A percentile compares a stretch with the other conserved stretches of the same genome.
These are phyloP conservation scores for Acipenser ruthenus DNA, from an alignment of 2,797 vertebrate species.

Conservation along the genomic window DNA sequence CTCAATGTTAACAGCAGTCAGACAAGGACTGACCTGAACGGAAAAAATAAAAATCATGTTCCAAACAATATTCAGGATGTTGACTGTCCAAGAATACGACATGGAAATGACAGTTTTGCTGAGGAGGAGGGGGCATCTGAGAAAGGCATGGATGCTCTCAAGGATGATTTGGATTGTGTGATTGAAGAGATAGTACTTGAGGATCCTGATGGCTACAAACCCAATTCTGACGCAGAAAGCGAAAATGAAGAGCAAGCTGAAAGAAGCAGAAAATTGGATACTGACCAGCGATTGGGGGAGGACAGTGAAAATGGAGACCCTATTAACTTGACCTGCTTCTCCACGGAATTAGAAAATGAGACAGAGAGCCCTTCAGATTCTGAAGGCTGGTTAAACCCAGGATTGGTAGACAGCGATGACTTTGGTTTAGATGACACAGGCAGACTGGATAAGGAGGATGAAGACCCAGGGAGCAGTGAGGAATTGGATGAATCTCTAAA, in stretches of 20 bases:
- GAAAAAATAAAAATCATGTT: not conserved
- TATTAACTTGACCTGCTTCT: constrained; percentile 18
- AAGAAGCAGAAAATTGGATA: constrained; percentile 19
- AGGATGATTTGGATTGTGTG: constrained; percentile 64
- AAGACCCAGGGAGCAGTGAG: constrained; percentile 28
- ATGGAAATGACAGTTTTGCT: constrained; percentile 32
- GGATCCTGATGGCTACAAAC: constrained; percentile 46
- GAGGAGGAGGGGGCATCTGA: constrained; percentile 34
- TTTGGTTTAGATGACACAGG: constrained; percentile 34
- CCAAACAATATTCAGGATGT: not conserved
- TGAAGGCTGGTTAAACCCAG: constrained; percentile 51
- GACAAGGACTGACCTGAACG: constrained; percentile 7
- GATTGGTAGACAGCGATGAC: constrained; percentile 37
- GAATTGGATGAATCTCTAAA: constrained; percentile 42
- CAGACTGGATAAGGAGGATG: constrained; percentile 17
- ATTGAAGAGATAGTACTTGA: constrained; percentile 60
- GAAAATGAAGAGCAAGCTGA: constrained; percentile 38
- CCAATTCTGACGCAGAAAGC: constrained; percentile 39
- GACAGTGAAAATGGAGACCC: constrained; percentile 50
- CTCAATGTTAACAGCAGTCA: constrained; percentile 30
- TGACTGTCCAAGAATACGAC: constrained; percentile 23
- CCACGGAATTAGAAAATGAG: constrained; percentile 32
- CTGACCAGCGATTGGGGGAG: constrained; percentile 32
- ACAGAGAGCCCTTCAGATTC: constrained; percentile 52
- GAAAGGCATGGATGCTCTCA: constrained; percentile 27